Conservation (phyloP, 2,888 invertebrate genomes). For the Xestobium rufovillosum region DNA sequence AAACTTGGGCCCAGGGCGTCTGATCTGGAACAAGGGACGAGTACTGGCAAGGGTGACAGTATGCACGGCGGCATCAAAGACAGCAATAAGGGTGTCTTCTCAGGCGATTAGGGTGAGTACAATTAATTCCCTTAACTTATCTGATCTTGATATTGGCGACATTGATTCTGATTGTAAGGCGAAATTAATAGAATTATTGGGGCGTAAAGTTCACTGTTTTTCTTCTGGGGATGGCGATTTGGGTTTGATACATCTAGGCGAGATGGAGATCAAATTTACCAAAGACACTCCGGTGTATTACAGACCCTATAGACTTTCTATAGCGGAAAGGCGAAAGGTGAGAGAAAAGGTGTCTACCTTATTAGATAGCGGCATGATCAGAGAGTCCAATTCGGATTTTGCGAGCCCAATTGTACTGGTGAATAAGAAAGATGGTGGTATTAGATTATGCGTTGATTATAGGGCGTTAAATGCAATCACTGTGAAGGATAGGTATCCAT, state of each 20-base stretch:
- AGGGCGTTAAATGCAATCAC: constrained; percentile 27
- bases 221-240: constrained; percentile 11
- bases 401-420: constrained; percentile 20
- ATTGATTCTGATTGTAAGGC: neutral
- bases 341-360: constrained; percentile 17
- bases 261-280: constrained; percentile 14
- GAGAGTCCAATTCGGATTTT: constrained; percentile 18
- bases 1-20: no score
- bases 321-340: constrained; percentile 13
- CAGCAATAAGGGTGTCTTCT: neutral
- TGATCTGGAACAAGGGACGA: constrained; percentile 5
- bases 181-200: neutral
- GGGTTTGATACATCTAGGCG: constrained; percentile 13
- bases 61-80: neutral
- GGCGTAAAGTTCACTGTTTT: constrained; percentile 7
- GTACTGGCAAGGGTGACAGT: neutral
- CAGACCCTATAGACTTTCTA: constrained; percentile 17
- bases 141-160: neutral
- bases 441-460: constrained; percentile 24
- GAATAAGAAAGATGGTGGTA: constrained; percentile 18
- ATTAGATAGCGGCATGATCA: constrained; percentile 13
- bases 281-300: constrained; percentile 13
- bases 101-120: neutral
- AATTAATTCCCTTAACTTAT: neutral
- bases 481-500: constrained; percentile 26